Base-by-base conservation (phyloP, 2,888 invertebrate genomes). In the Troilus luridus region DNA sequence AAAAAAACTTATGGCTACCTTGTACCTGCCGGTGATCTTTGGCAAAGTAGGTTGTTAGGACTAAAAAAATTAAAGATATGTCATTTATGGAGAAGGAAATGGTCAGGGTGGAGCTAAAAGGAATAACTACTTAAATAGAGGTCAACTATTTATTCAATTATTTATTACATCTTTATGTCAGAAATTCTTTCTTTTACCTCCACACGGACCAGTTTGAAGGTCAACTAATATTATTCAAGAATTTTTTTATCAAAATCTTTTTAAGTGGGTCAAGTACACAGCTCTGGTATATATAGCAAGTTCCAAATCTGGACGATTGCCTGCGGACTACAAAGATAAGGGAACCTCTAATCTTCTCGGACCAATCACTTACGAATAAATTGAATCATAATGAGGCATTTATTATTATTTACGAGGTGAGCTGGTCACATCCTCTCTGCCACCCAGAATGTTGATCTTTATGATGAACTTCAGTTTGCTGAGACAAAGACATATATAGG, bases 311-410 rank as follows among this genome's bases (percentile, higher is more conserved):
- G 41, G 17, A 7, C 27, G 27, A 17, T 41, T 77, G 27, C 41
- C 72, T 41, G 27, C 41, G 72, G 41, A 77, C 72, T 77, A 77
- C 41, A 24, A 14, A 27, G 72, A 77, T 77, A 77, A 77, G 27
- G 41, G 27, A 77, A 41, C 24, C 72, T 77, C 21, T 77, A 77
- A 77, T 77, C 27, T 41, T 41, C 5, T 8, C 6, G 27, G 72
- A 17, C 72, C 41, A 19, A 77, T 77, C 41, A 19, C 27, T 77
- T 77, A 7, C 0, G 27, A 27, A 77, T 77, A 41, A 27, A 41
- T 77, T 27, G 72, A 77, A 17, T 77, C 72, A 77, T 77, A 77
- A 77, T 77, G 27, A 77, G 41, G 17, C 72, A 77, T 77, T 77
- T 77, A 14, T 77, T 77, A 19, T 77, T 77, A 77, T 77, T 77